phyloP scores from a whole-genome alignment of 2,797 vertebrate species.

The Rhinophrynus dorsalis region DNA sequence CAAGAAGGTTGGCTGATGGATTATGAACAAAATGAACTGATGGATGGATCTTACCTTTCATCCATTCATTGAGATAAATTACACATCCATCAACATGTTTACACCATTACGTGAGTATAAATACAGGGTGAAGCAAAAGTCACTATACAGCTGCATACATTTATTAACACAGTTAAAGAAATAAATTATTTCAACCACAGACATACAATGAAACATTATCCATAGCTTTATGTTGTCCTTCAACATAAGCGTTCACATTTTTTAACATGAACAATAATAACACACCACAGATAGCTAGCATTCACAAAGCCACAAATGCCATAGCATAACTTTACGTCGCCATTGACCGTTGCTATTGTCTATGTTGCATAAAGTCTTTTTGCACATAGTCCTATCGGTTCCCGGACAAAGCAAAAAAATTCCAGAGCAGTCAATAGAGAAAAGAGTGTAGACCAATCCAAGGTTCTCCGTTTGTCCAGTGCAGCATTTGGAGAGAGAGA shows the following conservation, averaged over 20 bases:
- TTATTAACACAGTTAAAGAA: constrained; percentile 28
- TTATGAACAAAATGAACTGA: not conserved
- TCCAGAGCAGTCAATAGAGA: no score
- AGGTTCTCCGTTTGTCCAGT: not conserved
- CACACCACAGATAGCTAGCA: not conserved
- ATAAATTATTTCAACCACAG: constrained; percentile 22
- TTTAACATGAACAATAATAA: not conserved
- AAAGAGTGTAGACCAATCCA: no score
- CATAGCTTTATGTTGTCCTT: not conserved
- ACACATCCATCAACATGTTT: constrained; percentile 4
- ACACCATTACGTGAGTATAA: not conserved
- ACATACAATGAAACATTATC: constrained; percentile 11
- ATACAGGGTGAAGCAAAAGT: constrained; percentile 40
- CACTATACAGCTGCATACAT: constrained; percentile 49
- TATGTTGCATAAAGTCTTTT: not conserved
- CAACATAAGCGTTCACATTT: not conserved
- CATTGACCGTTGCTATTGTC: not conserved
- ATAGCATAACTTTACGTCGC: not conserved
- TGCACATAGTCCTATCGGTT: no score
- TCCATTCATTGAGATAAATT: constrained; percentile 9
- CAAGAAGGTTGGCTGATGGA: not conserved
- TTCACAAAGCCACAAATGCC: constrained; percentile 10
- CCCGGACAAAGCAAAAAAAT: no score
- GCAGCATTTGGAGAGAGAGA: no score
- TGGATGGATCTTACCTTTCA: constrained; percentile 11